These are phyloP conservation scores for Calameuta idolon DNA, from an alignment of 2,888 invertebrate genomes.

Conservation along the genomic window DNA sequence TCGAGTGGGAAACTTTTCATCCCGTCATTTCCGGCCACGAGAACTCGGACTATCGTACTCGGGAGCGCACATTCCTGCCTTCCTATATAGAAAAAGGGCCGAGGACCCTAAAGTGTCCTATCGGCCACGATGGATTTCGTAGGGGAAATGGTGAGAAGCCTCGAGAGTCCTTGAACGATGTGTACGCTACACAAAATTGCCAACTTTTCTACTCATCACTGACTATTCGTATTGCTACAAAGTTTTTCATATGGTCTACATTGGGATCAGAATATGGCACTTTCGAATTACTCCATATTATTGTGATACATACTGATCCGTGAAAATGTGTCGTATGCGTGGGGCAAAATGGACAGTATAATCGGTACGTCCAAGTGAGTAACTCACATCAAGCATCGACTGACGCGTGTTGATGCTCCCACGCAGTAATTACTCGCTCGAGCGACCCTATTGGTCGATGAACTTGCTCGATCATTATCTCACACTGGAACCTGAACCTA, in stretches of 20 bases:
- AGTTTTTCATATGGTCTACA: not conserved
- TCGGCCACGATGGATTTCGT: not conserved
- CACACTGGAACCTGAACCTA: not conserved
- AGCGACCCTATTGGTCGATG: constrained; percentile 16
- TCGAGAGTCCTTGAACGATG: not conserved
- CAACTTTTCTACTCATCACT: not conserved
- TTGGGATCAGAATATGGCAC: not conserved
- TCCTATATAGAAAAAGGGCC: not conserved
- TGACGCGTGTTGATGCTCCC: constrained; percentile 45
- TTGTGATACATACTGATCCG: not conserved
- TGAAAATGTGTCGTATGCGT: not conserved
- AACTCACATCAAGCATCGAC: constrained; percentile 8
- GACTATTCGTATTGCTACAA: not conserved
- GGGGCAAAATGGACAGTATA: not conserved
- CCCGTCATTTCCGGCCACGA: not conserved
- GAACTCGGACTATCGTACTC: not conserved
- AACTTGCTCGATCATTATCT: not conserved
- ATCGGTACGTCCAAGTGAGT: not conserved
- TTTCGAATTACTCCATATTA: not conserved
- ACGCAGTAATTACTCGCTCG: constrained; percentile 46
- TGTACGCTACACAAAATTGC: not conserved
- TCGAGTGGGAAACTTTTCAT: not conserved
- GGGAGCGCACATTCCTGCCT: not conserved
- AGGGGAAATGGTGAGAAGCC: not conserved
- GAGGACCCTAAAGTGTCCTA: not conserved